These are phyloP conservation scores for Diuraphis noxia DNA, from an alignment of 1,140 invertebrate species.

Conservation along the genomic window DNA sequence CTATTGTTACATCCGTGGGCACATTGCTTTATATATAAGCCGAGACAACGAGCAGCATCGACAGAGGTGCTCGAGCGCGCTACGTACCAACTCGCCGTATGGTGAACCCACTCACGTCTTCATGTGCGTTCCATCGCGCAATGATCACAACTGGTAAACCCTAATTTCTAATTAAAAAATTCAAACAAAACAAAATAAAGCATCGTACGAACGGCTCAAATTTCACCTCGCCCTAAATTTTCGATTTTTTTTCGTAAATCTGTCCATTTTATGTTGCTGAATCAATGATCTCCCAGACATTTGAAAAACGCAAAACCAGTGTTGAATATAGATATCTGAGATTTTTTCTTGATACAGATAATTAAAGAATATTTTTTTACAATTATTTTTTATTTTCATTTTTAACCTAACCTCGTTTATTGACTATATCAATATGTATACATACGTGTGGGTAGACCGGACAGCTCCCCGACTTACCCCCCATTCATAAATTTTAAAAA, in stretches of 20 bases:
- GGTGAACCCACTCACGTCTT: background rate
- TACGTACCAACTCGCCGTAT: background rate
- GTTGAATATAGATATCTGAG: no score
- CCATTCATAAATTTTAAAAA: no score
- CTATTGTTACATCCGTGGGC: background rate
- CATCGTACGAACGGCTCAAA: background rate
- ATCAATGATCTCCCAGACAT: no score
- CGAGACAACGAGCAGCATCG: rapidly evolving
- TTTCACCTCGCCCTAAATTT: background rate
- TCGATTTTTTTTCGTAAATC: background rate
- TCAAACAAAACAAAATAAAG: background rate
- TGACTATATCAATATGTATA: no score
- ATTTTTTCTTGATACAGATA: no score
- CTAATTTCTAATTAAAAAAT: background rate
- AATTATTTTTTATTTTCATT: no score
- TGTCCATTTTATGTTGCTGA: no score
- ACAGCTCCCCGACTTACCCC: no score
- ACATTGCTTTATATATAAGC: background rate
- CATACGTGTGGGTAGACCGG: no score
- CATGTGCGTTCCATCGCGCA: background rate
- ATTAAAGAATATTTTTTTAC: no score
- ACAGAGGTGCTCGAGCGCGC: background rate
- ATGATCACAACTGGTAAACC: background rate
- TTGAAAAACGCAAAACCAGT: no score
- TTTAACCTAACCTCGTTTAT: no score